Base-by-base conservation (phyloP, 2,888 invertebrate genomes). In the Priocnemis perturbator region DNA sequence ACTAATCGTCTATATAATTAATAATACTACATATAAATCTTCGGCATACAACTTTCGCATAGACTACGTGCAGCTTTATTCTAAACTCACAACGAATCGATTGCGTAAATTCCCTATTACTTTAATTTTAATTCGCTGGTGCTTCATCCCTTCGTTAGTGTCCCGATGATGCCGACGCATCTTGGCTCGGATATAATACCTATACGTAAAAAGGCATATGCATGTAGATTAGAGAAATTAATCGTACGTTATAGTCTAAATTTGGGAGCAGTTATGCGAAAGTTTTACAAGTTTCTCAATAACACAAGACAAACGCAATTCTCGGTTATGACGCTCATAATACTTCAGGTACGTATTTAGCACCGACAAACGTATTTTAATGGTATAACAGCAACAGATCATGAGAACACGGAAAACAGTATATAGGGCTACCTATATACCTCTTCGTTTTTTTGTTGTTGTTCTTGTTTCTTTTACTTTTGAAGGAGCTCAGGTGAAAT, bases 11-110 rank as follows among this genome's bases (percentile, higher is more conserved):
- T 55, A 62, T 55, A 62, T 2, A 53, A 21, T 66, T 74, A 63
- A 76, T 55, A 62, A 59, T 71, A 57, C 58, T 74, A 77, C 53
- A 69, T 64, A 69, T 68, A 72, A 79, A 78, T 66, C 30, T 67
- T 48, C 59, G 67, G 66, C 63, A 68, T 53, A 59, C 50, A 61
- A 66, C 74, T 79, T 78, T 74, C 74, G 74, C 79, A 74, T 66
- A 48, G 63, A 64, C 69, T 69, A 67, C 14, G 20, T 19, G 17
- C n/a, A n/a, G n/a, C 20, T 57, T 17, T 17, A 44, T 4, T 14
- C 57, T 37, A 37, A 44, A 20, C 15, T 37, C 37, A 3, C 37
- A 37, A 37, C 37, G 37, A 37, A 37, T 37, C 37, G 7, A 37
- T 37, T 37, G 37, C 11, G 37, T 11, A 9, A 26, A 37, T 37